Evolutionary conservation across 2,797 vertebrate species (phyloP), one percentile per base, ranked within the genome.

Genomic region (Cetoscarus ocellatus): DNA sequence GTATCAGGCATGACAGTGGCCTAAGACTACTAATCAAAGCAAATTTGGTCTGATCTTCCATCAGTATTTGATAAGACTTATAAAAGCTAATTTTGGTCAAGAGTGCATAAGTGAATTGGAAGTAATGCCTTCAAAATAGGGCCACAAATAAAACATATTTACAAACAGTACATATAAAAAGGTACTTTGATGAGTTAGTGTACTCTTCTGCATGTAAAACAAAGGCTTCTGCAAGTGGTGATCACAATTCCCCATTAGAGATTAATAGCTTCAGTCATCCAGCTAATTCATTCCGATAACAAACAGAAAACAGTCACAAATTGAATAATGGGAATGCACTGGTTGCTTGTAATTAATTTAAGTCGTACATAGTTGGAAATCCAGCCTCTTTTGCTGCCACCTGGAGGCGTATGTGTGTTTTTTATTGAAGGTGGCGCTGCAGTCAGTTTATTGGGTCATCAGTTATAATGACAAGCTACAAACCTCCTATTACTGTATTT

Each of bases 201-300:
- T 43, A 15, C 19, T 12, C 51, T 19, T n/a, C 27, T 14, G 47
- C n/a, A 5, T 13, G 18, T 35, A 45, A 56, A 35, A 42, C 44
- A 45, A 13, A 61, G 50, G 65, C 67, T 73, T 49, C 34, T 36
- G 45, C 18, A 54, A 43, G 38, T 52, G 53, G 18, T 10, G 63
- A 38, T 47, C 39, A 71, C 54, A 64, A 67, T 74, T 61, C 53
- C 45, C 36, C 57, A 43, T 73, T 62, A 68, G 62, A 76, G 66
- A 79, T 83, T 39, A 74, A 86, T 62, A 50, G 50, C 64, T 58
- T 38, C 61, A 57, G 60, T 83, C 67, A 61, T 17, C 70, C 58
- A 36, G 55, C 49, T 69, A 69, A 79, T 79, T 58, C 62, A 69
- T 75, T 74, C 48, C 72, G 57, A 75, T 67, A 71, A 67, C 70